These are phyloP conservation scores for Caenorhabditis doughertyi DNA, from an alignment of 2,888 invertebrate genomes.

Conservation along the genomic window DNA sequence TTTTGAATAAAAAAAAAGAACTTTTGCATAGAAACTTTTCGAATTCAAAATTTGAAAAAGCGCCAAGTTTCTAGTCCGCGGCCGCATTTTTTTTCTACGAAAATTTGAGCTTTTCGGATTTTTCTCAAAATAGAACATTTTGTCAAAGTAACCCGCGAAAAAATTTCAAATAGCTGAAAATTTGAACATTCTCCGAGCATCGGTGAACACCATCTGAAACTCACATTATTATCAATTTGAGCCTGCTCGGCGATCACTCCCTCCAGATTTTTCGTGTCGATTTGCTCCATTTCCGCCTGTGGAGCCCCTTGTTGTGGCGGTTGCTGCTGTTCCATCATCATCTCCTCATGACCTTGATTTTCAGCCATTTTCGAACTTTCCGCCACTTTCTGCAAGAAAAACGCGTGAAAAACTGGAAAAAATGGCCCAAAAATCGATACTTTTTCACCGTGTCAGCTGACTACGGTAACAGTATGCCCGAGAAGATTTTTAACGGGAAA, in stretches of 20 bases:
- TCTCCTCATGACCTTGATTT: slow-evolving; percentile 19
- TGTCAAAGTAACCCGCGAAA: too few relatives aligned
- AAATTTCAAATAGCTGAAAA: too few relatives aligned
- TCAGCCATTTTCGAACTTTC: slow-evolving; percentile 26
- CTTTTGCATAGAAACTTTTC: too few relatives aligned
- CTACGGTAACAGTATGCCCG: slow-evolving; percentile 47
- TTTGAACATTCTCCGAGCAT: too few relatives aligned
- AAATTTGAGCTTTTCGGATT: too few relatives aligned
- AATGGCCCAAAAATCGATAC: slow-evolving; percentile 24
- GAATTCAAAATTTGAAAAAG: too few relatives aligned
- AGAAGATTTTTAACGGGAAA: background rate
- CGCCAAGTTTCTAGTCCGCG: too few relatives aligned
- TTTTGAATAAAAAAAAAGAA: too few relatives aligned
- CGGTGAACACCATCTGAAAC: too few relatives aligned
- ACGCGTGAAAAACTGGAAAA: background rate
- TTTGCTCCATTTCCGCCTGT: slow-evolving; percentile 8
- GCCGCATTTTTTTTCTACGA: too few relatives aligned
- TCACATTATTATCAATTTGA: background rate
- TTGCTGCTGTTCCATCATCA: slow-evolving; percentile 39
- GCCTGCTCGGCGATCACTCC: slow-evolving; percentile 2
- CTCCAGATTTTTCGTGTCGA: slow-evolving; percentile 14
- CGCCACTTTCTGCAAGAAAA: background rate
- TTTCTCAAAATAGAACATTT: too few relatives aligned
- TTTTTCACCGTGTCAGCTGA: background rate
- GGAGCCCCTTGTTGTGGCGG: slow-evolving; percentile 14